Conservation (phyloP, 2,888 invertebrate species). For the Aphidius colemani region DNA sequence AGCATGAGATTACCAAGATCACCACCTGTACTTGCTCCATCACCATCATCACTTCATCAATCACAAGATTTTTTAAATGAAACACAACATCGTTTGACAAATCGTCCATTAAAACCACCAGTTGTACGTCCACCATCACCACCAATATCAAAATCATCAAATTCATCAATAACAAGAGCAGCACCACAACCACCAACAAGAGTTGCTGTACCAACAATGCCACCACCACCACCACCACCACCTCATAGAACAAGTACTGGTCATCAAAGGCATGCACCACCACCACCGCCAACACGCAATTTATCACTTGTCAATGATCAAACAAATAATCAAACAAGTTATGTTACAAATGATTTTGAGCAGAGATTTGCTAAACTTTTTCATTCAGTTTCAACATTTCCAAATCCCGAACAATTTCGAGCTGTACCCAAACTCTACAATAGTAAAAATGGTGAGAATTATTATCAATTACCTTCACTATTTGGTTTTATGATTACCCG, state of each 20-base stretch:
- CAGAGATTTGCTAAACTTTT: constrained; percentile 71
- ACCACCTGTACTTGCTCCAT: constrained; percentile 64
- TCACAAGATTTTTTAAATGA: constrained; percentile 63
- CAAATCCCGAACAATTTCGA: constrained; percentile 72
- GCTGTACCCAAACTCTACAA: constrained; percentile 72
- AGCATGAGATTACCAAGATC: constrained; percentile 84
- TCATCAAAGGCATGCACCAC: constrained; percentile 40
- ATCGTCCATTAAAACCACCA: constrained; percentile 64
- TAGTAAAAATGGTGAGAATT: constrained; percentile 66
- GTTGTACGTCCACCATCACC: constrained; percentile 67
- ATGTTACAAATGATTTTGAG: constrained; percentile 66
- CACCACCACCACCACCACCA: constrained; percentile 56
- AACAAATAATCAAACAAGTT: constrained; percentile 24
- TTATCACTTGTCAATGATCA: constrained; percentile 59
- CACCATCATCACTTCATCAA: constrained; percentile 63
- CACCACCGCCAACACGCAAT: constrained; percentile 38
- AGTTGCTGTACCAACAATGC: constrained; percentile 49
- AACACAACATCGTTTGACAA: constrained; percentile 58
- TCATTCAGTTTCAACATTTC: constrained; percentile 67
- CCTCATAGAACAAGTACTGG: constrained; percentile 48
- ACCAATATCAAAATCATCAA: constrained; percentile 48
- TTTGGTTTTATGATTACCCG: constrained; percentile 32
- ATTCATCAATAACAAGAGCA: constrained; percentile 38
- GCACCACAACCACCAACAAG: constrained; percentile 56
- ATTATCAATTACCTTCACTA: constrained; percentile 25